Conservation (phyloP, 2,797 vertebrate genomes). For the Gobionotothen gibberifrons region DNA sequence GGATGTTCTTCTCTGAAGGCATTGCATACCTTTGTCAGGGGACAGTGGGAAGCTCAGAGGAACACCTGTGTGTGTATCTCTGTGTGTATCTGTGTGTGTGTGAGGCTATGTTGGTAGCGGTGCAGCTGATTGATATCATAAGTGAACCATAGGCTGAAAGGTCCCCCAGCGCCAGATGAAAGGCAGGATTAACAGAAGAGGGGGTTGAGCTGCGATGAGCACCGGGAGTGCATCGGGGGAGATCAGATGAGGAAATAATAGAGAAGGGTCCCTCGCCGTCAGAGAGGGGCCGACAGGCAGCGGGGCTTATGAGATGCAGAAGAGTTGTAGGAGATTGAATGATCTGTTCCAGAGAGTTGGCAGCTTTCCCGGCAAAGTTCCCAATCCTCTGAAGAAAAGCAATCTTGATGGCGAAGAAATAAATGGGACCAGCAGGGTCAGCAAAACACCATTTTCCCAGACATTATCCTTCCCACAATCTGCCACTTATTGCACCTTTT, state of each 20-base stretch:
- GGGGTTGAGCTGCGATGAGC: slow-evolving; percentile 70
- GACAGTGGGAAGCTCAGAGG: slow-evolving; percentile 17
- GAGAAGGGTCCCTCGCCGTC: slow-evolving; percentile 70
- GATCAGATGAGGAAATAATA: slow-evolving; percentile 80
- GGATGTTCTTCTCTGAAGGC: slow-evolving; percentile 15
- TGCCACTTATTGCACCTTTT: slow-evolving; percentile 29
- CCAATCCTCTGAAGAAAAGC: slow-evolving; percentile 61
- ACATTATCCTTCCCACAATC: slow-evolving; percentile 28
- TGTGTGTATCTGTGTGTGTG: slow-evolving; percentile 19
- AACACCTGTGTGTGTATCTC: slow-evolving; percentile 19
- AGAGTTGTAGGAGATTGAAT: slow-evolving; percentile 70
- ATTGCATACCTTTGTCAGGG: slow-evolving; percentile 25
- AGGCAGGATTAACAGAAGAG: slow-evolving; percentile 76
- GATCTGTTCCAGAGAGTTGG: slow-evolving; percentile 73
- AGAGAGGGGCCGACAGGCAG: slow-evolving; percentile 43
- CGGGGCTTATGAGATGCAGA: slow-evolving; percentile 68
- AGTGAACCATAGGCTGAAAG: slow-evolving; percentile 70
- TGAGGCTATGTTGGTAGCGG: slow-evolving; percentile 50
- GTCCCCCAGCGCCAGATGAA: slow-evolving; percentile 73
- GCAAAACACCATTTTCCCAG: slow-evolving; percentile 50
- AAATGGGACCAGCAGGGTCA: slow-evolving; percentile 48
- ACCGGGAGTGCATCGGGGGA: slow-evolving; percentile 66
- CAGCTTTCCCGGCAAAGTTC: slow-evolving; percentile 68
- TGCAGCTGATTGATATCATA: slow-evolving; percentile 73
- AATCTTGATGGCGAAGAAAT: slow-evolving; percentile 56